Evolutionary conservation across 2,888 invertebrate species (phyloP).

Genomic region (Xestoiulus laeticollis): DNA sequence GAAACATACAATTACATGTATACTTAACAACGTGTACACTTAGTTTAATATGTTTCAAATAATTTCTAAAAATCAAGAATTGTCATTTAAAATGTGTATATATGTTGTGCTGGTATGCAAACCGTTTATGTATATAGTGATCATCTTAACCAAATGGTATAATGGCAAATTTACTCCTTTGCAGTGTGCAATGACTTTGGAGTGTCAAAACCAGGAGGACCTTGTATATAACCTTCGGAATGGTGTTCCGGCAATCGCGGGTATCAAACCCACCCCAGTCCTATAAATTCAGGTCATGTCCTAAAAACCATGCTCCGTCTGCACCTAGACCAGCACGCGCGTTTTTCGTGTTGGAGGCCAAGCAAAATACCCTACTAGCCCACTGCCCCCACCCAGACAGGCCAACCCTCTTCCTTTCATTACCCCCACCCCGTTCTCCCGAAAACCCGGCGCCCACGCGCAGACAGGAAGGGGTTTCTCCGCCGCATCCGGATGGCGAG

Average conservation of each 20-base stretch:
- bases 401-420: conserved; percentile 26
- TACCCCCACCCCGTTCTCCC: neutral
- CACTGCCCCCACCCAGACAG: conserved; percentile 10
- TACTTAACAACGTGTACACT: too few species aligned
- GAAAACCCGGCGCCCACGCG: neutral
- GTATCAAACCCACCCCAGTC: neutral
- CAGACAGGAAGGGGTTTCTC: conserved; percentile 16
- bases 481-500: neutral
- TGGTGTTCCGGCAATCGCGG: neutral
- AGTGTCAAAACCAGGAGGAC: too few species aligned
- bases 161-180: too few species aligned
- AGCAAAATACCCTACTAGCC: conserved; percentile 18
- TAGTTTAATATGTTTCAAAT: too few species aligned
- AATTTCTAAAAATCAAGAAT: too few species aligned
- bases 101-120: too few species aligned
- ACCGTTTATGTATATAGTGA: too few species aligned
- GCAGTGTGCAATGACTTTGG: too few species aligned
- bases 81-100: too few species aligned
- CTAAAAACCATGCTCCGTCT: neutral
- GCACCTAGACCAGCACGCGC: neutral
- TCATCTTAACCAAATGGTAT: too few species aligned
- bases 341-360: neutral
- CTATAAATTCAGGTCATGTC: neutral
- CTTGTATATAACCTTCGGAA: neutral
- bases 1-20: too few species aligned